Conservation (phyloP, 2,888 invertebrate species). For the Amblyteles armatorius region DNA sequence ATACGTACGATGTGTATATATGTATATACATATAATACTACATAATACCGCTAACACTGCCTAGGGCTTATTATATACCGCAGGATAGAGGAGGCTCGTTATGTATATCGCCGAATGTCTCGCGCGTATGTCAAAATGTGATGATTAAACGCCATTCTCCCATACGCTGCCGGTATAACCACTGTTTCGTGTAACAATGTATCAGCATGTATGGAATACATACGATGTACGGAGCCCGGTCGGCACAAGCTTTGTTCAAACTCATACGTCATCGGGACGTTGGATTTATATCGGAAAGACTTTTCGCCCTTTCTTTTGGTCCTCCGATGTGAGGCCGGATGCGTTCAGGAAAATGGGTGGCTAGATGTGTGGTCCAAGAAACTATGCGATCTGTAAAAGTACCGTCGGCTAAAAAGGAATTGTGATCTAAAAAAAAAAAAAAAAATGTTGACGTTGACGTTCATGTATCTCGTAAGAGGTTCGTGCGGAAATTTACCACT, state of each 20-base stretch:
- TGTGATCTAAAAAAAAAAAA: too few species aligned
- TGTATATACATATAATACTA: background rate
- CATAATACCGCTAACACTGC: constrained; percentile 65
- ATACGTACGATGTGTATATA: too few species aligned
- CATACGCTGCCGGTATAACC: constrained; percentile 14
- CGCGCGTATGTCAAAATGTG: constrained; percentile 78
- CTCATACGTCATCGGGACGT: constrained; percentile 13
- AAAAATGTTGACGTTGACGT: too few species aligned
- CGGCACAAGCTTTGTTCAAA: constrained; percentile 1
- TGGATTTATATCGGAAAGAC: background rate
- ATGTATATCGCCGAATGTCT: constrained; percentile 72
- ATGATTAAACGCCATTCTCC: constrained; percentile 76
- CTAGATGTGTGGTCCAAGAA: too few species aligned
- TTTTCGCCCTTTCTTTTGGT: background rate
- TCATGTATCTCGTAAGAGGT: too few species aligned
- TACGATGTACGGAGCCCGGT: background rate
- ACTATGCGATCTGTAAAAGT: too few species aligned
- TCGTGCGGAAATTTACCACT: too few species aligned
- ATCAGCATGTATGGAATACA: background rate
- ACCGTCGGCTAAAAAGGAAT: too few species aligned
- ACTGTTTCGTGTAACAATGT: constrained; percentile 21
- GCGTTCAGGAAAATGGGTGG: background rate
- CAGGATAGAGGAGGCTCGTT: constrained; percentile 27
- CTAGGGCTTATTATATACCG: constrained; percentile 80
- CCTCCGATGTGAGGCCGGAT: background rate